Base-by-base conservation (phyloP, 2,113 vertebrate genomes). In the Paramisgurnus dabryanus region DNA sequence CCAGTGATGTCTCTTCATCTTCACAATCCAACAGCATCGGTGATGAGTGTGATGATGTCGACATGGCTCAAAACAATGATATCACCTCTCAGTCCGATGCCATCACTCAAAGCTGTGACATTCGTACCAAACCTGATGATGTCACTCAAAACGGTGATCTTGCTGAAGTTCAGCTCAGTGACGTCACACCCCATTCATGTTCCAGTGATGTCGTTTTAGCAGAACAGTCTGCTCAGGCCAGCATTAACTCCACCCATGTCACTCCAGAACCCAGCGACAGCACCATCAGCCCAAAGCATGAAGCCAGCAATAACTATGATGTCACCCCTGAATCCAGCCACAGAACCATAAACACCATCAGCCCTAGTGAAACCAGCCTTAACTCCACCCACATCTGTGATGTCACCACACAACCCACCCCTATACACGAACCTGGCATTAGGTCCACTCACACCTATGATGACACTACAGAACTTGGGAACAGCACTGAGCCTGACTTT, bases 31-130 rank as follows among this genome's bases (percentile, higher is more conserved):
- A 39, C 55, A 45, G 45, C 73, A 68, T 68, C 17, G 13, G 12
- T 45, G 60, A 47, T 50, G 68, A 47, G 66, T 64, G 57, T 11
- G 15, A 10, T 41, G 55, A 50, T 47, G 3, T 34, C 27, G 72
- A 45, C n/a, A 27, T 6, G 22, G 15, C 50, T 50, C 64, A 3
- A 11, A 12, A 9, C 49, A 71, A 17, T 70, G 76, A 79, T 22
- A 39, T 72, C 45, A n/a, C 71, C 53, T 66, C 60, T 65, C 79
- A 74, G 69, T 27, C 78, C 7, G 58, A 12, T 39, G 67, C 34
- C n/a, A 18, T 79, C 67, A 71, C 57, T 40, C 77, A 70, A 61
- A 58, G 72, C 43, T 75, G 58, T 63, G 61, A 73, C 13, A 40
- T 45, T 10, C 45, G n/a, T 41, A 49, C 10, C 71, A 57, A 76